Evolutionary conservation across 1,140 invertebrate species (phyloP).

Genomic region (Drosophila sp.): DNA sequence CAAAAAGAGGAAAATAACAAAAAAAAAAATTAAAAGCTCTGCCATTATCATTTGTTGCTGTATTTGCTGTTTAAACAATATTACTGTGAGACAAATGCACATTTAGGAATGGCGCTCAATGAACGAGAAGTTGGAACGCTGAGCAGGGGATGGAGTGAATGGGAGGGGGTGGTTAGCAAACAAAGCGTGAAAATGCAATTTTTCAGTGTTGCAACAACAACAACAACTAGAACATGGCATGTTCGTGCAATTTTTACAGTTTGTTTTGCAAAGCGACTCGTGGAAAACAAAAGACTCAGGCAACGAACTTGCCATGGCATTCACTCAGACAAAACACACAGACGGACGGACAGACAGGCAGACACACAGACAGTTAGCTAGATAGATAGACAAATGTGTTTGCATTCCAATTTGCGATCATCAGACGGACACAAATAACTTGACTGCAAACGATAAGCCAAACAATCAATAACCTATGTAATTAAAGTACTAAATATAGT

Average conservation of each 20-base stretch:
- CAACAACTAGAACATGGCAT: constrained; percentile 44
- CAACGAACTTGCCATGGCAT: constrained; percentile 70
- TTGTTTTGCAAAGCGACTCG: constrained; percentile 76
- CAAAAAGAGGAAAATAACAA: constrained; percentile 5
- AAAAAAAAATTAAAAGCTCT: constrained; percentile 18
- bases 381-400: constrained; percentile 16
- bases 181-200: constrained; percentile 69
- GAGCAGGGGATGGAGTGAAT: not conserved
- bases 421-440: not conserved
- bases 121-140: not conserved
- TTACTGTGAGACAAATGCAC: constrained; percentile 56
- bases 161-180: constrained; percentile 8
- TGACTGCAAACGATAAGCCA: not conserved
- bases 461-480: not conserved
- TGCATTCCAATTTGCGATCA: constrained; percentile 36
- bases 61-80: constrained; percentile 46
- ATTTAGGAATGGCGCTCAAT: constrained; percentile 39
- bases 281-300: constrained; percentile 76
- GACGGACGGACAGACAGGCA: constrained; percentile 1
- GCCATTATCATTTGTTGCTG: constrained; percentile 52
- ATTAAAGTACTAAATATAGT: not conserved
- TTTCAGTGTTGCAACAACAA: constrained; percentile 38
- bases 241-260: constrained; percentile 78
- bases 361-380: too few species aligned
- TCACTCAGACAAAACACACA: constrained; percentile 23